Conservation (phyloP, 2,888 invertebrate species). For the Macrosiphum euphorbiae region DNA sequence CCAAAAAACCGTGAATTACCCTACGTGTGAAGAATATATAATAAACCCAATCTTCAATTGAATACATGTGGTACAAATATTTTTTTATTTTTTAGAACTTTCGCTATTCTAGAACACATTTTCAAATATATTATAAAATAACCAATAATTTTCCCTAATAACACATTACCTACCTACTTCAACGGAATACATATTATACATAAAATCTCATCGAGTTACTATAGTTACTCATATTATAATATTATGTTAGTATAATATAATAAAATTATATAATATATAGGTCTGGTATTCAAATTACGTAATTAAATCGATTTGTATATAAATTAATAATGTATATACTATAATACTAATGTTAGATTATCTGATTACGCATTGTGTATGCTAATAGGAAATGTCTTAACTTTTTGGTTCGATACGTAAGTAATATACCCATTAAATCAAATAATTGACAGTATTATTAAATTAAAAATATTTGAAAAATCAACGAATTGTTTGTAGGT, state of each 20-base stretch:
- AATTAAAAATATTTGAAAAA: constrained; percentile 1
- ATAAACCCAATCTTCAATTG: constrained; percentile 2
- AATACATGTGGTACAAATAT: not conserved
- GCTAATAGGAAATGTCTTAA: not conserved
- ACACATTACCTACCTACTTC: not conserved
- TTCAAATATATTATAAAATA: not conserved
- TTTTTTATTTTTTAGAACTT: not conserved
- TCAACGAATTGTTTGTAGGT: not conserved
- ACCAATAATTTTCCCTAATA: not conserved
- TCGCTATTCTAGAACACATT: not conserved
- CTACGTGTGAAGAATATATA: not conserved
- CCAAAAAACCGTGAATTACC: not conserved
- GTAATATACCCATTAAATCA: not conserved
- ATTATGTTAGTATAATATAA: no score
- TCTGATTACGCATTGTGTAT: not conserved
- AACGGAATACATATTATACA: not conserved
- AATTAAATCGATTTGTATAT: not conserved
- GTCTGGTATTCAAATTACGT: rapidly evolving
- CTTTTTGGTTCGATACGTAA: not conserved
- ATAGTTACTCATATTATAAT: no score
- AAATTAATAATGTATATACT: not conserved
- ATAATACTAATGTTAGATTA: not conserved
- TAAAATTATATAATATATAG: not conserved
- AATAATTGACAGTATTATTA: not conserved
- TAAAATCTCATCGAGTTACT: not conserved